These are phyloP conservation scores for Neocloeon triangulifer DNA, from an alignment of 1,140 invertebrate genomes.

Conservation along the genomic window DNA sequence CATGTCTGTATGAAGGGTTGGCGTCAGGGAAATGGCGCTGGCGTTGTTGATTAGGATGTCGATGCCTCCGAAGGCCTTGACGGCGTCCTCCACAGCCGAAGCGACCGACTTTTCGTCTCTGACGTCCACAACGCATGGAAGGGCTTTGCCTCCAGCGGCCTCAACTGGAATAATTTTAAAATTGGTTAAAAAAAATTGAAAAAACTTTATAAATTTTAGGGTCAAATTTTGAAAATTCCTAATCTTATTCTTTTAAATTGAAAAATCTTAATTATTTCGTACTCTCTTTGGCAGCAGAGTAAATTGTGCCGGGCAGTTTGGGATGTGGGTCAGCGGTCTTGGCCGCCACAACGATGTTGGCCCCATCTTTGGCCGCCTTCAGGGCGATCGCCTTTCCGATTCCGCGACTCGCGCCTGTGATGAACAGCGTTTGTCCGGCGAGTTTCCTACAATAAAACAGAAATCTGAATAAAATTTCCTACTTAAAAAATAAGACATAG, in stretches of 20 bases:
- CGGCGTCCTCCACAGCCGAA: slow-evolving; percentile 64
- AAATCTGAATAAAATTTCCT: too few relatives aligned
- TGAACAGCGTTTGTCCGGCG: slow-evolving; percentile 32
- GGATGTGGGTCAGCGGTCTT: slow-evolving; percentile 37
- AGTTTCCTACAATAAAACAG: slow-evolving; percentile 19
- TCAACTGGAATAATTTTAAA: slow-evolving; percentile 50
- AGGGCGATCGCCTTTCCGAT: slow-evolving; percentile 45
- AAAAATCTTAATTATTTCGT: too few relatives aligned
- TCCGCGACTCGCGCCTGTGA: slow-evolving; percentile 39
- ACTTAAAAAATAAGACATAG: too few relatives aligned
- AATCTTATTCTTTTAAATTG: too few relatives aligned
- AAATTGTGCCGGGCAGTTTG: slow-evolving; percentile 42
- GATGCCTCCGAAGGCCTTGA: slow-evolving; percentile 87
- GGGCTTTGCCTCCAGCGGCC: slow-evolving; percentile 65
- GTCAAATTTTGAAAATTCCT: too few relatives aligned
- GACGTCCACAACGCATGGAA: slow-evolving; percentile 88
- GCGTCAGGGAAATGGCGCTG: slow-evolving; percentile 82
- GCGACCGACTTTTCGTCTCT: slow-evolving; percentile 64
- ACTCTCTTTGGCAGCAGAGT: slow-evolving; percentile 42
- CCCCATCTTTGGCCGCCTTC: slow-evolving; percentile 30
- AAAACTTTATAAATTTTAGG: too few relatives aligned
- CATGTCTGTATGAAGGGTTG: slow-evolving; percentile 74
- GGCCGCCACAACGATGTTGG: slow-evolving; percentile 34
- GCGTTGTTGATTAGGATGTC: slow-evolving; percentile 94
- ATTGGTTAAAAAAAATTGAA: not conserved